Percentiles rank a stretch among this genome's conserved stretches.
These are phyloP conservation scores for Alosa alosa DNA, from an alignment of 2,113 vertebrate species.

Conservation along the genomic window DNA sequence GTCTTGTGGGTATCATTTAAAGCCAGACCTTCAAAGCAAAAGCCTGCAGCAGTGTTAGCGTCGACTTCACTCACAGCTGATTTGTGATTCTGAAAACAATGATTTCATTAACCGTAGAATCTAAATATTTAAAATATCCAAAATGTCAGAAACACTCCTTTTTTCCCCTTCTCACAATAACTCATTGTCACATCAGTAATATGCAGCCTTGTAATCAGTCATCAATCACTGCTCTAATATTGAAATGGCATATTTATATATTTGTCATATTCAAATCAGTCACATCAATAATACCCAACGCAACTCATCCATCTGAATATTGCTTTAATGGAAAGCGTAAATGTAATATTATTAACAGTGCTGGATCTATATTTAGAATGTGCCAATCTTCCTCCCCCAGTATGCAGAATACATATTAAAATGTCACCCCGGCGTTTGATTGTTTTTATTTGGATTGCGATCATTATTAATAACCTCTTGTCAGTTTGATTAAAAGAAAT, in stretches of 20 bases:
- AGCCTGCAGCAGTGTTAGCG: neutral
- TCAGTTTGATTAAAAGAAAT: slow-evolving; percentile 66
- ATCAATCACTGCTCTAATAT: slow-evolving; percentile 41
- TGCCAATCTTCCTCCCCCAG: slow-evolving; percentile 68
- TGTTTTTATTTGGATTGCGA: slow-evolving; percentile 68
- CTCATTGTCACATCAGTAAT: slow-evolving; percentile 9
- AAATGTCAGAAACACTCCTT: neutral
- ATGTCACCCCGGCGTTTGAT: slow-evolving; percentile 71
- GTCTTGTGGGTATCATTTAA: slow-evolving; percentile 1
- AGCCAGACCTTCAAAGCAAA: slow-evolving; percentile 7
- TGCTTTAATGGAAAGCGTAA: slow-evolving; percentile 64
- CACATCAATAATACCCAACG: slow-evolving; percentile 61
- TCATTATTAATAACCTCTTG: slow-evolving; percentile 60
- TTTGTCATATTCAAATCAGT: slow-evolving; percentile 66
- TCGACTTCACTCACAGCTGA: neutral
- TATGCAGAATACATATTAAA: slow-evolving; percentile 69
- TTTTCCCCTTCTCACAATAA: neutral
- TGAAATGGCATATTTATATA: slow-evolving; percentile 57
- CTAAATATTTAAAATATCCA: neutral
- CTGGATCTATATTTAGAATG: slow-evolving; percentile 72
- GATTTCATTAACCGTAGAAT: neutral
- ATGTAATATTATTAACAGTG: slow-evolving; percentile 66
- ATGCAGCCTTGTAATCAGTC: slow-evolving; percentile 5
- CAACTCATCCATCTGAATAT: slow-evolving; percentile 65
- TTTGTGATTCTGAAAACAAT: slow-evolving; percentile 11